Evolutionary conservation across 1,140 invertebrate species (phyloP).

Genomic region (Zophobas morio): DNA sequence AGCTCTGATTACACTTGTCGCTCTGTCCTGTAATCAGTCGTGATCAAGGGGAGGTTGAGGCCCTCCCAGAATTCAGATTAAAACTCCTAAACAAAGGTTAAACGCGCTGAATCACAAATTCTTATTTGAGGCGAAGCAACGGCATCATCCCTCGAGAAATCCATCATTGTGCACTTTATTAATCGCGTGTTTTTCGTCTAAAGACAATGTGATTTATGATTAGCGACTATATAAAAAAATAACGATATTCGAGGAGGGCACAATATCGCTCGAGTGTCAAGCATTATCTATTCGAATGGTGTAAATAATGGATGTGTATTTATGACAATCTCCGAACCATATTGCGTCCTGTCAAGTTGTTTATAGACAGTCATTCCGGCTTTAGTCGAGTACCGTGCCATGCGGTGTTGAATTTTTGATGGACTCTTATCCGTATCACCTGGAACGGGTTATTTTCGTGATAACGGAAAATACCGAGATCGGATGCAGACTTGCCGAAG

Average conservation of each 20-base stretch:
- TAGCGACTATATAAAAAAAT: background rate
- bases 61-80: constrained; percentile 46
- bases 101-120: constrained; percentile 42
- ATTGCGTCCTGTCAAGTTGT: constrained; percentile 34
- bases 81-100: constrained; percentile 50
- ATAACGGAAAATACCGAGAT: background rate
- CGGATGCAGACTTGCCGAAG: too few relatives aligned
- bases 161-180: too few relatives aligned
- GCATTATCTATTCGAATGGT: constrained; percentile 34
- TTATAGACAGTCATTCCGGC: constrained; percentile 38
- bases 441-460: constrained; percentile 23
- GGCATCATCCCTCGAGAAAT: background rate
- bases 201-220: background rate
- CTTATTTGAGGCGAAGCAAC: constrained; percentile 11
- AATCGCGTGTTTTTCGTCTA: background rate
- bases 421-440: constrained; percentile 34
- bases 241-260: constrained; percentile 13
- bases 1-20: constrained; percentile 51
- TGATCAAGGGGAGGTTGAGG: constrained; percentile 22
- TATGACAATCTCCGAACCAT: constrained; percentile 41
- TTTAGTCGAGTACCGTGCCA: constrained; percentile 38
- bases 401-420: constrained; percentile 40
- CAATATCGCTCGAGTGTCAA: constrained; percentile 26
- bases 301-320: constrained; percentile 40
- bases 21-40: constrained; percentile 49